Evolutionary conservation across 2,888 invertebrate genomes (phyloP).

Genomic region (Gnatocerus cornutus): DNA sequence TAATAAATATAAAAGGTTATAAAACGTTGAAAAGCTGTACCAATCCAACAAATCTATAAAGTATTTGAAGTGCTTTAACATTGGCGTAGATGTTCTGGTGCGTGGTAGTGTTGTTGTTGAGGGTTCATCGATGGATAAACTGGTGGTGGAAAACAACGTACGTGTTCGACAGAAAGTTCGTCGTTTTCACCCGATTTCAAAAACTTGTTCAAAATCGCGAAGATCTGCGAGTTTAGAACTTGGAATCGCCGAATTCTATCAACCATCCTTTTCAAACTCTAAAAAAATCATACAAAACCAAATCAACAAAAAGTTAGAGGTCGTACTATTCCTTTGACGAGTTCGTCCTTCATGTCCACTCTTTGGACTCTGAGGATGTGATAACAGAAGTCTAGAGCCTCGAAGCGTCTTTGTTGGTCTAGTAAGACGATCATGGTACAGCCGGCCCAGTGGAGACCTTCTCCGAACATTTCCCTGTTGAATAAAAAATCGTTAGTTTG

Average conservation of each 20-base stretch:
- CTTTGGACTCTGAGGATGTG: constrained; percentile 96
- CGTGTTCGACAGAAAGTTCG: constrained; percentile 93
- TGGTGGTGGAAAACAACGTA: constrained; percentile 97
- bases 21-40: constrained; percentile 53
- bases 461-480: constrained; percentile 93
- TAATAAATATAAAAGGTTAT: constrained; percentile 48
- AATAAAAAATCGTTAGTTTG: constrained; percentile 48
- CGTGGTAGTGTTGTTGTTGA: constrained; percentile 74
- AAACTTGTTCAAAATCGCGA: constrained; percentile 95
- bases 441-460: constrained; percentile 99
- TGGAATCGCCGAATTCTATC: constrained; percentile 98
- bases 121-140: constrained; percentile 82
- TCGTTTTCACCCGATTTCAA: constrained; percentile 89
- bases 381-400: constrained; percentile 98
- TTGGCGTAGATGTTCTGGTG: constrained; percentile 75
- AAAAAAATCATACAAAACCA: constrained; percentile 58
- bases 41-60: constrained; percentile 53
- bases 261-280: constrained; percentile 97
- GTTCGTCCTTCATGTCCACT: constrained; percentile 96
- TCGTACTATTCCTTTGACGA: constrained; percentile 95
- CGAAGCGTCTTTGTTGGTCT: constrained; percentile 96
- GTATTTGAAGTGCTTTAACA: constrained; percentile 52
- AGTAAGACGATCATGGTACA: constrained; percentile 96
- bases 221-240: constrained; percentile 98
- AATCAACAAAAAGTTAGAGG: constrained; percentile 23